Conservation (phyloP, 2,113 vertebrate genomes). For the Pelodiscus sinensis region DNA sequence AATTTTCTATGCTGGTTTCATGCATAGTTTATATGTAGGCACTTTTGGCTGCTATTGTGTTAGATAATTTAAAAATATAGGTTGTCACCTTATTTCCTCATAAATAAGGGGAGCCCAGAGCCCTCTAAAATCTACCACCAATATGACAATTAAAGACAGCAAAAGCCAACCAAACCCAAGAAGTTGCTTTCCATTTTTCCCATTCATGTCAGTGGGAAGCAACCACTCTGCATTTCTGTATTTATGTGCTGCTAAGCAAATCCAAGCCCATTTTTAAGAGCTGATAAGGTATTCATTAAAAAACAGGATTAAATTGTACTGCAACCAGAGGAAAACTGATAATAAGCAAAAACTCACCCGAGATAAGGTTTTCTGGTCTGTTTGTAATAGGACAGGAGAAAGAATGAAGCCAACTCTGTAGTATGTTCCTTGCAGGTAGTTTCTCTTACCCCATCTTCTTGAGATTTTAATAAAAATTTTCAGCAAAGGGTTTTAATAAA, state of each 20-base stretch:
- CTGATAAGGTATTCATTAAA: neutral
- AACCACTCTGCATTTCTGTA: neutral
- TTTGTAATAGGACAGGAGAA: neutral
- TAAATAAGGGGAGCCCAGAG: neutral
- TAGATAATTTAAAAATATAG: neutral
- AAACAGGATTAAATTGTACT: neutral
- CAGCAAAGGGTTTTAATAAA: too few relatives aligned
- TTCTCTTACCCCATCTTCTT: too few relatives aligned
- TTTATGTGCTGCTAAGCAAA: neutral
- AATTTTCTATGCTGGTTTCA: neutral
- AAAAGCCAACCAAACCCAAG: neutral
- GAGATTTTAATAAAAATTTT: too few relatives aligned
- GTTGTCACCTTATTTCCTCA: neutral
- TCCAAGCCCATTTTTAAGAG: neutral
- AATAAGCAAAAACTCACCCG: neutral
- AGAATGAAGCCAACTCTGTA: neutral
- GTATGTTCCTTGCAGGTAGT: neutral
- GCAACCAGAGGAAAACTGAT: neutral
- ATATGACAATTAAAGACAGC: neutral
- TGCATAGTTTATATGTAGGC: too few relatives aligned
- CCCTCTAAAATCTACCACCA: neutral
- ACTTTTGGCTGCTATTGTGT: neutral
- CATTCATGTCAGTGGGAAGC: neutral
- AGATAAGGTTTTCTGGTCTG: too few relatives aligned
- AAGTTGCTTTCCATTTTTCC: neutral